Conservation (phyloP, 2,113 vertebrate species). For the Ploceus nigricollis region DNA sequence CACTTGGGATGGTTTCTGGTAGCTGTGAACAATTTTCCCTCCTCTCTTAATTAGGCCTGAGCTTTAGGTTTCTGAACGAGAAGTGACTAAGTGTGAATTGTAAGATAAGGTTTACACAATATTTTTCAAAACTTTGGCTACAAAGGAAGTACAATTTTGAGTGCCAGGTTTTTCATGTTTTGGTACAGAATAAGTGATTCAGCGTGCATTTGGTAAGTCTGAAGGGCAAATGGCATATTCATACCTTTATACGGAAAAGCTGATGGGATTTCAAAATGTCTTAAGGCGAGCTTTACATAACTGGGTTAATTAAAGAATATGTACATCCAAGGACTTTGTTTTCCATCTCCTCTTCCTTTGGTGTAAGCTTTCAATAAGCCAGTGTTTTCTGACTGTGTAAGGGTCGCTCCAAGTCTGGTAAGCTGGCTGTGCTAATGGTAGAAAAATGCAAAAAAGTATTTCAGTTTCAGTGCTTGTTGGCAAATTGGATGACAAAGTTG, state of each 20-base stretch:
- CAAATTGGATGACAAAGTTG: not conserved
- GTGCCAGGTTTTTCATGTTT: not conserved
- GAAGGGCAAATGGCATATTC: not conserved
- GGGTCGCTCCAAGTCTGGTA: not conserved
- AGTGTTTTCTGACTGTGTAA: not conserved
- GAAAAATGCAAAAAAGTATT: not conserved
- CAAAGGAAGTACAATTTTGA: not conserved
- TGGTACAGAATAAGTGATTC: not conserved
- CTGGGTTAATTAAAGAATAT: not conserved
- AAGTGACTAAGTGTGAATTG: not conserved
- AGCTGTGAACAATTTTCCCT: constrained; percentile 15
- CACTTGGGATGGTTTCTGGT: constrained; percentile 41
- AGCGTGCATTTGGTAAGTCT: not conserved
- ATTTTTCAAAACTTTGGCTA: not conserved
- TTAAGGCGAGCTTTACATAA: not conserved
- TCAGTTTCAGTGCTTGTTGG: constrained; percentile 9
- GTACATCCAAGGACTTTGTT: not conserved
- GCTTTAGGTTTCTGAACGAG: not conserved
- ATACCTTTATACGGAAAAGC: not conserved
- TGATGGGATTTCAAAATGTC: not conserved
- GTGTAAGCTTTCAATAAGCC: not conserved
- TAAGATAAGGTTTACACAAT: not conserved
- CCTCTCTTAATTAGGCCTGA: not conserved
- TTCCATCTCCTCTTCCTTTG: not conserved
- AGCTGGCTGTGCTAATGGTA: not conserved